Conservation (phyloP, 1,140 invertebrate species). For the Bombus terrestris region DNA sequence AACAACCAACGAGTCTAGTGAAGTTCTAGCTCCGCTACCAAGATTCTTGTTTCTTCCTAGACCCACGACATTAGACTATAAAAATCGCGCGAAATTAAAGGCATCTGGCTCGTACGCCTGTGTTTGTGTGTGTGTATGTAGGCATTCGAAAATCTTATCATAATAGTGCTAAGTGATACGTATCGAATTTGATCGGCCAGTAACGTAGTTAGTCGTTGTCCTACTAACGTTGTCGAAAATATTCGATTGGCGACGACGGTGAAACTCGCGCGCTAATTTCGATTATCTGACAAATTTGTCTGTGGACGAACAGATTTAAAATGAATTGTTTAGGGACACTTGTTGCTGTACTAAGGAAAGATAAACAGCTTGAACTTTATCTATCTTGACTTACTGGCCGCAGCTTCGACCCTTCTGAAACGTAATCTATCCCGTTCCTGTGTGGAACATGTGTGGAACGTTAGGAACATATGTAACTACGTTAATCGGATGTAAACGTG, state of each 20-base stretch:
- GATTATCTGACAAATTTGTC: not conserved
- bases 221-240: slow-evolving; percentile 7
- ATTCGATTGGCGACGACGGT: not conserved
- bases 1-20: not conserved
- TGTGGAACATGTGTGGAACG: not conserved
- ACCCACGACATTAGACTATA: not conserved
- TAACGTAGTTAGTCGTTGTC: no score
- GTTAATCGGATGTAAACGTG: slow-evolving; percentile 30
- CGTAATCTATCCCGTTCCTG: not conserved
- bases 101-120: no score
- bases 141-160: not conserved
- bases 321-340: slow-evolving; percentile 26
- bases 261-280: slow-evolving; percentile 19
- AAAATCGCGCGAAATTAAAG: not conserved
- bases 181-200: not conserved
- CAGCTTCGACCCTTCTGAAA: not conserved
- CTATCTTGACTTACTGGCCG: not conserved
- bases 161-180: not conserved
- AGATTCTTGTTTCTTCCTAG: not conserved
- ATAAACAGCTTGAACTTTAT: not conserved
- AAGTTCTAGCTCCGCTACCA: not conserved
- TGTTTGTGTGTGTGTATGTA: not conserved
- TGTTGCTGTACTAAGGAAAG: slow-evolving; percentile 18
- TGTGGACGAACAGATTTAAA: not conserved
- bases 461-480: not conserved